Evolutionary conservation across 2,888 invertebrate species (phyloP).

Genomic region (Asteroscopus sphinx): DNA sequence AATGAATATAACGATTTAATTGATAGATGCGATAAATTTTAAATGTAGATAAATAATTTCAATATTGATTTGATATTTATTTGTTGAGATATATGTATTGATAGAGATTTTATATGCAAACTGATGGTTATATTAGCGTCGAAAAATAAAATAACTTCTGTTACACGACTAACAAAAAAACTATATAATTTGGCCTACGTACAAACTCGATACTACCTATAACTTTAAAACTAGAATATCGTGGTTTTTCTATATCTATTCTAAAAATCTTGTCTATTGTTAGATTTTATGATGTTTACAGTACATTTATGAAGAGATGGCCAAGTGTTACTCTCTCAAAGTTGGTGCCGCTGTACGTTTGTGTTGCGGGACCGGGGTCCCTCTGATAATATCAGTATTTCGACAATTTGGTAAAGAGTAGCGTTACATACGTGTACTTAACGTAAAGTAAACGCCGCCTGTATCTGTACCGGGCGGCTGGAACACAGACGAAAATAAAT

Average conservation of each 20-base stretch:
- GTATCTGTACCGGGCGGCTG: slow-evolving; percentile 83
- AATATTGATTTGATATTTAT: slow-evolving; percentile 34
- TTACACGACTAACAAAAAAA: slow-evolving; percentile 29
- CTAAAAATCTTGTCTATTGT: slow-evolving; percentile 53
- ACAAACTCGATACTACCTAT: slow-evolving; percentile 53
- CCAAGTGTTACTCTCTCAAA: slow-evolving; percentile 74
- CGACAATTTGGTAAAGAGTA: slow-evolving; percentile 86
- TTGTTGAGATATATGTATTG: slow-evolving; percentile 39
- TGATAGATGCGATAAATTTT: slow-evolving; percentile 46
- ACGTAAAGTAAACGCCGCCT: slow-evolving; percentile 79
- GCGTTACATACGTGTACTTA: slow-evolving; percentile 86
- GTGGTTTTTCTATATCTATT: slow-evolving; percentile 55
- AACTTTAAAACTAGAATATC: slow-evolving; percentile 44
- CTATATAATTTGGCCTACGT: slow-evolving; percentile 59
- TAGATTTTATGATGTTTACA: slow-evolving; percentile 65
- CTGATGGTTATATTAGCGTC: slow-evolving; percentile 24
- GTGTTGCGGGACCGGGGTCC: slow-evolving; percentile 82
- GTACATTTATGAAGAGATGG: slow-evolving; percentile 56
- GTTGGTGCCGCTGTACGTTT: slow-evolving; percentile 80
- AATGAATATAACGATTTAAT: slow-evolving; percentile 47
- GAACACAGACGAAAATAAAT: slow-evolving; percentile 87
- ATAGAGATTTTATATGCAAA: slow-evolving; percentile 52
- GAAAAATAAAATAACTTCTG: slow-evolving; percentile 33
- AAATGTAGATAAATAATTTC: slow-evolving; percentile 44
- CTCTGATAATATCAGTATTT: slow-evolving; percentile 88